phyloP scores from a whole-genome alignment of 2,797 vertebrate genomes.

The Meriones psammophilus region DNA sequence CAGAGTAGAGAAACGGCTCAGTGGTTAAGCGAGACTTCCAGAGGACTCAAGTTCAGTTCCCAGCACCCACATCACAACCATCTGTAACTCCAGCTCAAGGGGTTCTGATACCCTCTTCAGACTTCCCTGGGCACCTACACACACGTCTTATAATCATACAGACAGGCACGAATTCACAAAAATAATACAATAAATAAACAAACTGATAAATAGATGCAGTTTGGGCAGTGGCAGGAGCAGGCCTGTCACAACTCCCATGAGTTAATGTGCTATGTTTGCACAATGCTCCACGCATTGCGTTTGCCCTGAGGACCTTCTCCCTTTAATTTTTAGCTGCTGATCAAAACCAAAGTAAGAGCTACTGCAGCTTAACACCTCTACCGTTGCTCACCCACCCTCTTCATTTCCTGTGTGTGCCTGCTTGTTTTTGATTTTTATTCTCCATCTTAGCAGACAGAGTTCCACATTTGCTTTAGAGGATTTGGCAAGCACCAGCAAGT shows the following conservation, averaged over 20 bases:
- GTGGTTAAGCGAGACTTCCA: not conserved
- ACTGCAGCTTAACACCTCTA: not conserved
- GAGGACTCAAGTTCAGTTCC: not conserved
- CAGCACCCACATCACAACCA: not conserved
- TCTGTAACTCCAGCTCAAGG: not conserved
- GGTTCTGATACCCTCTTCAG: not conserved
- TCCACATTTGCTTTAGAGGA: not conserved
- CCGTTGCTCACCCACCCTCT: not conserved
- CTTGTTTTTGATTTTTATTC: not conserved
- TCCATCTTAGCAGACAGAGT: not conserved
- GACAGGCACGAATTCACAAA: not conserved
- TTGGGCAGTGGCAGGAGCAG: not conserved
- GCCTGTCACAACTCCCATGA: not conserved
- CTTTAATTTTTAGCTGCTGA: not conserved
- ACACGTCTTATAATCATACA: not conserved
- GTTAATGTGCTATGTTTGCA: not conserved
- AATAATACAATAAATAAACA: not conserved
- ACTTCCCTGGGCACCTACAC: not conserved
- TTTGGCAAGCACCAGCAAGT: not conserved
- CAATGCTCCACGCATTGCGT: not conserved
- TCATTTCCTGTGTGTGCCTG: not conserved
- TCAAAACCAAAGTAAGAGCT: constrained; percentile 4
- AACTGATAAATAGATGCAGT: not conserved
- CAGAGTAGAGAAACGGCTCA: not conserved
- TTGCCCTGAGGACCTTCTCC: not conserved